Conservation (phyloP, 2,797 vertebrate genomes). For the Fistularia tabacaria region DNA sequence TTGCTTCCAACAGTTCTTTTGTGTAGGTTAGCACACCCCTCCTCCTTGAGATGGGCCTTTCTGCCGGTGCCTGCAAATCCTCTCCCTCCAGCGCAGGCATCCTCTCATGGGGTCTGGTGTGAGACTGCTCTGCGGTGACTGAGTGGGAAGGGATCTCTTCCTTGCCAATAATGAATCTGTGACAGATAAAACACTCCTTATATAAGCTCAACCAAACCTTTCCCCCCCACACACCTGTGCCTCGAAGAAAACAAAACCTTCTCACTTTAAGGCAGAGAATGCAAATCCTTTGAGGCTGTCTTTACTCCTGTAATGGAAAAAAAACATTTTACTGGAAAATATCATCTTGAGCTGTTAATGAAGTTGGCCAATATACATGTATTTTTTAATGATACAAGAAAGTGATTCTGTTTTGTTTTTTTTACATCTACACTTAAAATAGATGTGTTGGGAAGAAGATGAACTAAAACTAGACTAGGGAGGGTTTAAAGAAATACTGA, state of each 20-base stretch:
- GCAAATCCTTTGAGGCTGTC: conserved; percentile 96
- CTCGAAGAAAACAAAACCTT: conserved; percentile 8
- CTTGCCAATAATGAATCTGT: conserved; percentile 94
- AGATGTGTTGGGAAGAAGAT: no score
- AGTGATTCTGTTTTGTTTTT: no score
- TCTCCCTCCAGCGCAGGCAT: conserved; percentile 27
- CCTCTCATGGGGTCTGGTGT: conserved; percentile 57
- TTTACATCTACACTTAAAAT: no score
- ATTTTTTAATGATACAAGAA: no score
- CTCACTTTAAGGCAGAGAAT: conserved; percentile 97
- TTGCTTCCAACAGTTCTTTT: conserved; percentile 81
- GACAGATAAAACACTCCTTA: not conserved
- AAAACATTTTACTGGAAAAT: not conserved
- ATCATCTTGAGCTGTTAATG: not conserved
- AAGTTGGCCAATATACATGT: no score
- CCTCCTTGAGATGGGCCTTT: conserved; percentile 58
- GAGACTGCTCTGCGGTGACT: conserved; percentile 68
- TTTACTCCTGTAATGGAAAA: conserved; percentile 79
- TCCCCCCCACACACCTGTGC: not conserved
- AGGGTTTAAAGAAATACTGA: no score
- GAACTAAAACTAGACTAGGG: no score
- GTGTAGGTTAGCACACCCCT: conserved; percentile 70
- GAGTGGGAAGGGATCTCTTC: conserved; percentile 93
- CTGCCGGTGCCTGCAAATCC: conserved; percentile 37
- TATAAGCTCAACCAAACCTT: not conserved